Base-by-base conservation (phyloP, 2,113 vertebrate genomes). In the Peromyscus leucopus region DNA sequence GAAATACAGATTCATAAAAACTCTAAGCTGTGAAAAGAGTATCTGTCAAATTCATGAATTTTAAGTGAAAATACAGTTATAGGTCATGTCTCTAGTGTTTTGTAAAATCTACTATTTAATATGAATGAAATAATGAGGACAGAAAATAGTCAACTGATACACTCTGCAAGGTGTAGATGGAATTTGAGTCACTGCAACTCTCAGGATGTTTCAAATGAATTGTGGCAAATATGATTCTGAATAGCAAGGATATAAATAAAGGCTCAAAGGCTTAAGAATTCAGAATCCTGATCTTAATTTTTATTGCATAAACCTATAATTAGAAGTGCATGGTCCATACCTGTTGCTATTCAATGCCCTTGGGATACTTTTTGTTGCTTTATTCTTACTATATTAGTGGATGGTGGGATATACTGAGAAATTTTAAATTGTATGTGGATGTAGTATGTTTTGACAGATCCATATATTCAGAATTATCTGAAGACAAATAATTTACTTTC, bases 41-140 rank as follows among this genome's bases (percentile, higher is more conserved):
- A 75, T 4, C 78, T 96, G 39, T 83, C 46, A 93, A 63, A 87
- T 78, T 91, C 67, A 80, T 93, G 89, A 89, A 83, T 97, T 89
- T 95, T 72, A 94, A 94, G 71, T 82, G 24, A 95, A 72, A 91
- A 74, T 86, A 65, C 26, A 76, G 65, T 82, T 96, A 88, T 80
- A 96, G 89, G 75, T 96, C 65, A 97, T 82, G 46, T 67, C 82
- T 85, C 72, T 74, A 82, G 78, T 83, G 90, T 79, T 94, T 94
- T 76, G 11, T 46, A 94, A 91, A 67, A 69, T 36, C 42, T 69
- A 36, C 24, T 88, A 89, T 61, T 97, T 93, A 91, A 86, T 87
- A 89, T 79, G 61, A 55, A 96, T 48, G 59, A 91, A 93, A 83
- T 83, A 95, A 96, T 94, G 79, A 83, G 72, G 69, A 90, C 3